Evolutionary conservation across 1,140 invertebrate species (phyloP).

Genomic region (Hyles euphorbiae): DNA sequence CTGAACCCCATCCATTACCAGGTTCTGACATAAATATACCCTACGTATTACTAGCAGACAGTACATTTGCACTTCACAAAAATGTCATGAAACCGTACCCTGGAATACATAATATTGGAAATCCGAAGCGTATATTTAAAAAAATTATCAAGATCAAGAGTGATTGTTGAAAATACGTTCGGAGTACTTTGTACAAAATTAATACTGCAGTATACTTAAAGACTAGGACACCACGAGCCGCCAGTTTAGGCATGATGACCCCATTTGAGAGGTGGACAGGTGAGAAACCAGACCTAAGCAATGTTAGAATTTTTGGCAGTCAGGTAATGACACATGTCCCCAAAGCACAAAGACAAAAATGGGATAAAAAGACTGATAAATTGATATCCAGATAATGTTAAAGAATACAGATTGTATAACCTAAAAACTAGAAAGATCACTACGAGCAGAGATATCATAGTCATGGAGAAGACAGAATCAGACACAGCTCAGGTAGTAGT

Average conservation of each 20-base stretch:
- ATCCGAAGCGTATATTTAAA: too few relatives aligned
- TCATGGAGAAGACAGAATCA: conserved; percentile 5
- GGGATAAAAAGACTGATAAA: conserved; percentile 7
- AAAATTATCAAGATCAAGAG: too few relatives aligned
- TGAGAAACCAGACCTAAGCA: background rate
- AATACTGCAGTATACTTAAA: conserved; percentile 4
- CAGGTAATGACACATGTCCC: conserved; percentile 2
- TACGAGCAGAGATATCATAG: background rate
- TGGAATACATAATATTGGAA: conserved; percentile 7
- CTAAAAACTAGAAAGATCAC: too few relatives aligned
- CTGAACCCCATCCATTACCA: conserved; percentile 9
- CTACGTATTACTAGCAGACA: conserved; percentile 60
- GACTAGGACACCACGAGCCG: background rate
- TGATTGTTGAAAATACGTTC: too few relatives aligned
- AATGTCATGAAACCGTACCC: conserved; percentile 47
- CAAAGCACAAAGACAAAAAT: conserved; percentile 7
- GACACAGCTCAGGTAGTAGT: conserved; percentile 4
- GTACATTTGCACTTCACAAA: conserved; percentile 55
- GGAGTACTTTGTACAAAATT: too few relatives aligned
- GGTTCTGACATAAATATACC: conserved; percentile 8
- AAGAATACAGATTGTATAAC: too few relatives aligned
- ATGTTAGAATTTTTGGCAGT: conserved; percentile 4
- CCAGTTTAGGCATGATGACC: background rate
- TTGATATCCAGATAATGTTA: too few relatives aligned
- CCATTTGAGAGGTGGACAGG: conserved; percentile 3